Evolutionary conservation across 2,888 invertebrate genomes (phyloP).

Genomic region (Myopa testacea): DNA sequence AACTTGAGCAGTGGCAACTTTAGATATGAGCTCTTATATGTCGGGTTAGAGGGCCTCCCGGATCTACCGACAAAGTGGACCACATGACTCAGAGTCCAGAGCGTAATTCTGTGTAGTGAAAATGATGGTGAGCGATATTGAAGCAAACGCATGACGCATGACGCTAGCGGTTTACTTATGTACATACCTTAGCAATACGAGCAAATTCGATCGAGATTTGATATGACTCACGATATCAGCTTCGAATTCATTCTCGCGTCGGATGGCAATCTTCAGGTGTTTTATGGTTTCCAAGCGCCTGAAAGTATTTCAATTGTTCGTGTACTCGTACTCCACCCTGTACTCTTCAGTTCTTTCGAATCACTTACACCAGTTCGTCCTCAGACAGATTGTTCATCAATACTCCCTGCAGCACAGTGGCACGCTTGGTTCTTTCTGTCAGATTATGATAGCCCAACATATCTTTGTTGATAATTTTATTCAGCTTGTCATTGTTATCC

Average conservation of each 20-base stretch:
- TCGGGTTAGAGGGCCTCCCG: constrained; percentile 48
- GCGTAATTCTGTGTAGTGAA: constrained; percentile 50
- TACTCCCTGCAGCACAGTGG: constrained; percentile 57
- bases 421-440: constrained; percentile 57
- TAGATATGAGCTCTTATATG: constrained; percentile 61
- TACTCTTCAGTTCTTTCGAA: not conserved
- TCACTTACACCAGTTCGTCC: constrained; percentile 61
- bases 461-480: constrained; percentile 58
- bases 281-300: constrained; percentile 59
- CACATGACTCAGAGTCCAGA: constrained; percentile 63
- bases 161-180: not conserved
- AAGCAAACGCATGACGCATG: not conserved
- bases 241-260: constrained; percentile 50
- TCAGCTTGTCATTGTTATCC: constrained; percentile 60
- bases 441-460: constrained; percentile 57
- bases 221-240: constrained; percentile 51
- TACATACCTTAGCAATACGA: constrained; percentile 59
- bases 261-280: constrained; percentile 52
- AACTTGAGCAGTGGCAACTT: constrained; percentile 64
- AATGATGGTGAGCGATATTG: not conserved
- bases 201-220: constrained; percentile 57
- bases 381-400: constrained; percentile 62
- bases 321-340: not conserved
- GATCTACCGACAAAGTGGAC: constrained; percentile 60
- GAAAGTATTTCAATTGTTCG: not conserved